A percentile compares a stretch with the other conserved stretches of the same genome.
phyloP scores from a whole-genome alignment of 2,888 invertebrate species.

The Plebejus argus region DNA sequence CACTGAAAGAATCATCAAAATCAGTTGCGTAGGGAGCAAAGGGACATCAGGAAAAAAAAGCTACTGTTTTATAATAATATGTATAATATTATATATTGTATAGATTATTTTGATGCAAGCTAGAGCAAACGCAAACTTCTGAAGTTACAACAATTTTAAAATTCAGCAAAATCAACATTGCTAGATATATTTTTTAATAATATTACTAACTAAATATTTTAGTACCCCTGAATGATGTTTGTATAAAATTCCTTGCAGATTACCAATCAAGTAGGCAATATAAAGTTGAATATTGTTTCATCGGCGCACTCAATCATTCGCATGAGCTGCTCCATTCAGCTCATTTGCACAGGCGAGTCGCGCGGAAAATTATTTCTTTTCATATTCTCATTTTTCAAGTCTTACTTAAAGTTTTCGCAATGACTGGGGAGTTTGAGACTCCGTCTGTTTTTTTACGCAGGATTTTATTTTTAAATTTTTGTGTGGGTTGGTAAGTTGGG shows the following conservation, averaged over 20 bases:
- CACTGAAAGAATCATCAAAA: too few species aligned
- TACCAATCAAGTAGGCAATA: conserved; percentile 43
- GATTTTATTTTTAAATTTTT: conserved; percentile 41
- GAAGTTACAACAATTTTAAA: too few species aligned
- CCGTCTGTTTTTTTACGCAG: conserved; percentile 52
- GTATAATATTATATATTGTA: too few species aligned
- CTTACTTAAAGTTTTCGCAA: conserved; percentile 74
- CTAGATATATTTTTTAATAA: too few species aligned
- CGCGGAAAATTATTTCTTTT: conserved; percentile 82
- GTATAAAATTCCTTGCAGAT: conserved; percentile 38
- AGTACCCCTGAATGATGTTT: conserved; percentile 7
- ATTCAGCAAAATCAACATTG: too few species aligned
- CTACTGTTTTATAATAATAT: too few species aligned
- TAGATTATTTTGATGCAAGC: too few species aligned
- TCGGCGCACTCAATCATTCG: conserved; percentile 75
- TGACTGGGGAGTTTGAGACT: conserved; percentile 59
- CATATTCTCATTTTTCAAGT: conserved; percentile 78
- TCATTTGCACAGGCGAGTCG: conserved; percentile 80
- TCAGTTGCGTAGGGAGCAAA: too few species aligned
- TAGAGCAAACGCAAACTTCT: too few species aligned
- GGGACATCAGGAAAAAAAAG: too few species aligned
- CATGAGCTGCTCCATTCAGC: conserved; percentile 76
- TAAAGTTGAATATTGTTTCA: conserved; percentile 71
- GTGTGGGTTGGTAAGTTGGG: conserved; percentile 34
- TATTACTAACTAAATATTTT: neutral